phyloP scores from a whole-genome alignment of 2,113 vertebrate species.

The Terrapene triunguis region DNA sequence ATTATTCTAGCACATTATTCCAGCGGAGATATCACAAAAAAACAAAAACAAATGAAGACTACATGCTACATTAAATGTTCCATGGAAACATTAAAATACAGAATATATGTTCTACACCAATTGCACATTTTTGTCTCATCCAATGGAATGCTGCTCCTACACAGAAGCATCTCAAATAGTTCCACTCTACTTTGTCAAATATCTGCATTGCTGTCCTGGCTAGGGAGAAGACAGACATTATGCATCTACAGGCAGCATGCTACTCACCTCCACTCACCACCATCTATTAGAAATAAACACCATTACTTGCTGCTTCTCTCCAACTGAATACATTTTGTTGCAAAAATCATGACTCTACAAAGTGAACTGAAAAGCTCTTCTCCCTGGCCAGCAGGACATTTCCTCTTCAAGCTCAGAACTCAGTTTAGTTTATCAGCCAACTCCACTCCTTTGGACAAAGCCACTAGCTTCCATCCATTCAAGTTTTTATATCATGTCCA shows the following conservation, averaged over 20 bases:
- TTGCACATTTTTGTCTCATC: not conserved
- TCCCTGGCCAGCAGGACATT: too few species aligned
- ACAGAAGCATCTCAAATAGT: not conserved
- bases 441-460: too few species aligned
- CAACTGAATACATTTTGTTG: too few species aligned
- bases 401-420: too few species aligned
- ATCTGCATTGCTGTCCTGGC: not conserved
- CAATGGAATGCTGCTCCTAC: not conserved
- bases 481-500: too few species aligned
- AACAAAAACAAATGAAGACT: not conserved
- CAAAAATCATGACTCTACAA: too few species aligned
- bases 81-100: not conserved
- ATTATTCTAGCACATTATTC: not conserved
- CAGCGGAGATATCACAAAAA: not conserved
- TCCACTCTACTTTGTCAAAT: not conserved
- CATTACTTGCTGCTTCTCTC: too few species aligned
- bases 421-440: too few species aligned
- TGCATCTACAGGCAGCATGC: not conserved
- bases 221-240: not conserved
- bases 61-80: not conserved
- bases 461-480: too few species aligned
- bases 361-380: too few species aligned
- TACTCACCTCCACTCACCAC: not conserved
- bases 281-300: too few species aligned
- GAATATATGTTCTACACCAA: not conserved